Evolutionary conservation across 2,888 invertebrate species (phyloP), one percentile per base, ranked within the genome.

Genomic region (Drosophila austrosaltans): DNA sequence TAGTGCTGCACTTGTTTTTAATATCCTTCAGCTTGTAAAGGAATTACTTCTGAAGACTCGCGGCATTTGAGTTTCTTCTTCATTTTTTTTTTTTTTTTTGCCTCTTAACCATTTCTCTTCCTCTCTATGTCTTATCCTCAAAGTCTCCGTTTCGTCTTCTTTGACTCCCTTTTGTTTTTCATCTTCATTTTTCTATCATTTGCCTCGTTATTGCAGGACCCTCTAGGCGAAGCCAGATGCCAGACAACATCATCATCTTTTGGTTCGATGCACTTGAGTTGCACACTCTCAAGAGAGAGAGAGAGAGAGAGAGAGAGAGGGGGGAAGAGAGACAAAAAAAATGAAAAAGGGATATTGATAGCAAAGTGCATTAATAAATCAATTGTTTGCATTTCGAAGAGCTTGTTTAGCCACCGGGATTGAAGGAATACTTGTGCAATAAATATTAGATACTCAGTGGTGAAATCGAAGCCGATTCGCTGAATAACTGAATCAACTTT

Each of bases 21-120:
- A 89, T 89, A 84, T 89, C 87, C 83, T 78, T 84, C 77, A 81
- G 84, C 87, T 87, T 87, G 89, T 78, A 77, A 75, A 81, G 84
- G 77, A 72, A 89, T 84, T 89, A 84, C 75, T 79, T 58, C 79
- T 67, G 54, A n/a, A 83, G 76, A 71, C 75, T 70, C 69, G 70
- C 76, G 76, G 84, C 81, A 76, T 64, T 77, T 81, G 81, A 73
- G 30, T 48, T 44, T 20, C 16, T 16, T 16, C 16, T 16, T 16
- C 16, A 16, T 16, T 30, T 48, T 2, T 25, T 7, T 36, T 32
- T 64, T 6, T 48, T 30, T 28, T 10, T 42, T n/a, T 44, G 1
- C 8, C 36, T 30, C 36, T 57, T 53, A 53, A 36, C 36, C 36
- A 36, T 36, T 22, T 58, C 54, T 48, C 54, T 25, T 32, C 65